Evolutionary conservation across 2,888 invertebrate species (phyloP).

Genomic region (Laspeyria flexula): DNA sequence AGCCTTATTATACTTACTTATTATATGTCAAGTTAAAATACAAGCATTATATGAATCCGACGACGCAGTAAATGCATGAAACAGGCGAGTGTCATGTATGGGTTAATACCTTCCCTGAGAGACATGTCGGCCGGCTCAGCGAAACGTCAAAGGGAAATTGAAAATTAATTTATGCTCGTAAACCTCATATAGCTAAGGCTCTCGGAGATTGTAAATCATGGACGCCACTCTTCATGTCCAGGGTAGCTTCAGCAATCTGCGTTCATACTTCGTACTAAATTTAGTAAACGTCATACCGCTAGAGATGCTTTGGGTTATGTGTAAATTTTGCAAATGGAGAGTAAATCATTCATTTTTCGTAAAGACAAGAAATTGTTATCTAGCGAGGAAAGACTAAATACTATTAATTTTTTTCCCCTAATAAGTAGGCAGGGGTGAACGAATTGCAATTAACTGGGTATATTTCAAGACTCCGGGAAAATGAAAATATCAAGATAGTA

Average conservation of each 20-base stretch:
- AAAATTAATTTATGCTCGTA: constrained; percentile 84
- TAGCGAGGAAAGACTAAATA: no score
- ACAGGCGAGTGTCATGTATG: constrained; percentile 74
- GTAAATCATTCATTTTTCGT: no score
- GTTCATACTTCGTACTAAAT: background rate
- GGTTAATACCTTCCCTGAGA: constrained; percentile 77
- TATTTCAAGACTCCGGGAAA: no score
- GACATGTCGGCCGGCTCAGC: constrained; percentile 81
- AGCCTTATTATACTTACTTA: no score
- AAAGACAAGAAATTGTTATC: no score
- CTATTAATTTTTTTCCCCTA: no score
- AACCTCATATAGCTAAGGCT: constrained; percentile 66
- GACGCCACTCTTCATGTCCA: constrained; percentile 47
- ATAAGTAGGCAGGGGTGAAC: no score
- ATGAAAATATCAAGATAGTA: no score
- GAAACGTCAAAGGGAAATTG: constrained; percentile 85
- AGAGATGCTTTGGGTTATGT: no score
- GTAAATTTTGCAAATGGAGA: no score
- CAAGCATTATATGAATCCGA: background rate
- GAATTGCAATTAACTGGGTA: no score
- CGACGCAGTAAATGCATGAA: constrained; percentile 50
- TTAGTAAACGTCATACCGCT: no score
- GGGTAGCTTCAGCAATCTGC: constrained; percentile 1
- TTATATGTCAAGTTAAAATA: background rate
- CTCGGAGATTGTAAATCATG: constrained; percentile 67